Evolutionary conservation across 2,797 vertebrate genomes (phyloP), one percentile per base, ranked within the genome.

Genomic region (Pterois miles): DNA sequence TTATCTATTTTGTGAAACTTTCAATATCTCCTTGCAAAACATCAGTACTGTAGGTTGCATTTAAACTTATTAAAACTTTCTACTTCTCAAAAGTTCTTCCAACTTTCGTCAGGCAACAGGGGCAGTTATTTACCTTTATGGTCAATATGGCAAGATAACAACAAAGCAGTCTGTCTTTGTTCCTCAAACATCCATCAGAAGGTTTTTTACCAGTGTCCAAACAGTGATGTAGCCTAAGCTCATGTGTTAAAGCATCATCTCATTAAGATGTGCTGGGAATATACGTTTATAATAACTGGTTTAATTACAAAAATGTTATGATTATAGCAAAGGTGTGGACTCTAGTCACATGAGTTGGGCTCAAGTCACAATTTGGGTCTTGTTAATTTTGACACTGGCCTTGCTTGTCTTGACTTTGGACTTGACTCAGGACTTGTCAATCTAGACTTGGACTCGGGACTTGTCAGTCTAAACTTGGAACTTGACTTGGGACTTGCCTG

Each of bases 1-100:
- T 70, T 67, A 62, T 82, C 52, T 71, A n/a, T 29, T 58, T 74
- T 66, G 70, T 57, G 31, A 29, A 75, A 72, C 57, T 74, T 80
- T 65, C 34, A 60, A 76, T 23, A 62, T 57, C n/a, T 31, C 14
- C 62, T 31, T 36, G 9, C 0, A 34, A 66, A 76, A 54, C 43
- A 46, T 52, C 52, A 43, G 40, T 0, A 20, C 40, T 34, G 4
- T 50, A 57, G 2, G 0, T 56, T 27, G 8, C 27, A 23, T 57
- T 68, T 27, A 64, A 78, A 74, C n/a, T 40, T 48, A 50, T 50
- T 57, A 40, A 58, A 76, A 58, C 48, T 48, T 66, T 38, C 1
- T 23, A 11, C 29, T 52, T 68, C 50, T 58, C 7, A 23, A 62
- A 81, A 60, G 57, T 78, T 69, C 33, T 65, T 70, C 18, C 22